These are phyloP conservation scores for Sarcophaga caerulescens DNA, from an alignment of 2,888 invertebrate species.

Conservation along the genomic window DNA sequence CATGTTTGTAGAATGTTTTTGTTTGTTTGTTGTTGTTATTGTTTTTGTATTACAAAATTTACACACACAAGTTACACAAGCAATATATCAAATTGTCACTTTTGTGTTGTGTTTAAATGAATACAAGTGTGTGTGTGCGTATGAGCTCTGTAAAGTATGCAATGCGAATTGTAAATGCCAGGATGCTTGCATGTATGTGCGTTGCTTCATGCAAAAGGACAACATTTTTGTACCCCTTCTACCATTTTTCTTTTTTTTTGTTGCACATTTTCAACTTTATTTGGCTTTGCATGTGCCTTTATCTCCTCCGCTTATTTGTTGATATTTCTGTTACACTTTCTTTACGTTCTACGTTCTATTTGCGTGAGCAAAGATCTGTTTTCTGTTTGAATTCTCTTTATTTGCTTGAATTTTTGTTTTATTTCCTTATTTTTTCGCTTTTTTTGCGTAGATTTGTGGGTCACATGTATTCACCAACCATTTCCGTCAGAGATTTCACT, in stretches of 20 bases:
- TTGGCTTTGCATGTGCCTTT: constrained; percentile 10
- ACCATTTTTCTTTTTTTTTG: not conserved
- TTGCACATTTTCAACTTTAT: constrained; percentile 18
- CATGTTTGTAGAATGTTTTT: constrained; percentile 50
- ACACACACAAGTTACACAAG: constrained; percentile 52
- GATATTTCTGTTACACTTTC: not conserved
- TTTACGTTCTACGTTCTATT: constrained; percentile 10
- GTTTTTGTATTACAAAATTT: constrained; percentile 40
- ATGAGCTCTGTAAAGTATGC: constrained; percentile 31
- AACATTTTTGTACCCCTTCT: constrained; percentile 25
- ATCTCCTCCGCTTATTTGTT: not conserved
- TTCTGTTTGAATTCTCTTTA: constrained; percentile 8
- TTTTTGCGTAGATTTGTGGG: too few relatives aligned
- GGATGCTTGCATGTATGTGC: not conserved
- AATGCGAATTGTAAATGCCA: constrained; percentile 13
- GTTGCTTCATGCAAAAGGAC: constrained; percentile 45
- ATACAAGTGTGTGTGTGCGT: constrained; percentile 12
- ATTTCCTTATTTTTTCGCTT: not conserved
- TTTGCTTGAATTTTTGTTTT: constrained; percentile 12
- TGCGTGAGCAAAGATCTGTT: constrained; percentile 8
- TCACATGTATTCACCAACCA: not conserved
- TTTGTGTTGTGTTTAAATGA: constrained; percentile 42
- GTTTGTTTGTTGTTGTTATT: not conserved
- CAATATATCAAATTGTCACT: constrained; percentile 67
- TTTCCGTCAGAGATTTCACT: constrained; percentile 14